A percentile compares a stretch with the other conserved stretches of the same genome.
phyloP scores from a whole-genome alignment of 2,797 vertebrate genomes.

The Xiphorhynchus erythropygius region DNA sequence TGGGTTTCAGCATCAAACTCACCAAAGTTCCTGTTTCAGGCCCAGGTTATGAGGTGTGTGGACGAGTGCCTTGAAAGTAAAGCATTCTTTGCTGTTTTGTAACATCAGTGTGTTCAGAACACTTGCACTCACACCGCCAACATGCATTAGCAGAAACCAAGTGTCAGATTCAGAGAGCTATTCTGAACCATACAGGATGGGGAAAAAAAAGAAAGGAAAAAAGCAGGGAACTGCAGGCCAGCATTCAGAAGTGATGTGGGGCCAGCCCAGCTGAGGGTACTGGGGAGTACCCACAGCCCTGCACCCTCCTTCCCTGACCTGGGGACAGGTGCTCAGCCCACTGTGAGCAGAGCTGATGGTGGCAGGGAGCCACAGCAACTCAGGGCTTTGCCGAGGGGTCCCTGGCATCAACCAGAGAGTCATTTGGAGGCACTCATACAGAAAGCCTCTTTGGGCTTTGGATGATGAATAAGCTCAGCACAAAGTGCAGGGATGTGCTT shows the following conservation, averaged over 20 bases:
- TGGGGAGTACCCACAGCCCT: neutral
- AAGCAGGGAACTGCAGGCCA: fast-evolving
- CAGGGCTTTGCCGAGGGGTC: fast-evolving
- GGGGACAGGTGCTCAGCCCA: neutral
- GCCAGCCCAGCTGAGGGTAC: neutral
- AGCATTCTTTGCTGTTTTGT: neutral
- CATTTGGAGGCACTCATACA: fast-evolving
- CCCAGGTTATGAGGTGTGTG: neutral
- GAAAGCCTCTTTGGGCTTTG: neutral
- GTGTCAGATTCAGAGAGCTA: neutral
- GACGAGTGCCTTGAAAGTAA: neutral
- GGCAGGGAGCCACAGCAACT: fast-evolving
- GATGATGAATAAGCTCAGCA: neutral
- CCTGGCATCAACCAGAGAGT: neutral
- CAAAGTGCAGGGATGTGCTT: fast-evolving
- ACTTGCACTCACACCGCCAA: neutral
- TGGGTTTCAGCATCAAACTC: neutral
- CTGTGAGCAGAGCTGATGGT: fast-evolving
- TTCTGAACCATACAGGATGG: neutral
- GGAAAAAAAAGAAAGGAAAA: too few species aligned
- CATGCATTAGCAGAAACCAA: neutral
- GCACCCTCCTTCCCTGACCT: too few species aligned
- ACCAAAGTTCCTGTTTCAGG: fast-evolving
- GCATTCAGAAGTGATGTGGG: fast-evolving
- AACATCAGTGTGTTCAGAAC: neutral